Base-by-base conservation (phyloP, 2,113 vertebrate genomes). In the Catagonus wagneri region DNA sequence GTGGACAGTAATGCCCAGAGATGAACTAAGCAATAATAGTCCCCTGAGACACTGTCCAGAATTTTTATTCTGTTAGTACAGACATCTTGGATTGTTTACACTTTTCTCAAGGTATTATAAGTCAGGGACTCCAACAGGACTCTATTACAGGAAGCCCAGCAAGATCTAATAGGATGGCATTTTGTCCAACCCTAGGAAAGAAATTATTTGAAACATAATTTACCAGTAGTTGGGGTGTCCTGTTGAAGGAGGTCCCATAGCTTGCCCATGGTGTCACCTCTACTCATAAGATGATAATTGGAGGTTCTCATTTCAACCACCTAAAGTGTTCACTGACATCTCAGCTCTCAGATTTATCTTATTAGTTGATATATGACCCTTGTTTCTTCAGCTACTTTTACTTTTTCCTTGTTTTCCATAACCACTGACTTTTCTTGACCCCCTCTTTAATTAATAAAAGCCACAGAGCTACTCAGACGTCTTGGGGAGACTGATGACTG, bases 101-200 rank as follows among this genome's bases (percentile, higher is more conserved):
- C 5, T 71, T 80, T 17, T 81, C 54, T 87, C 8, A n/a, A 17
- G 13, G 16, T 71, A 10, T 69, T 76, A 7, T 13, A 76, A 22
- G 8, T 34, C 2, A 63, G 54, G 10, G 16, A 7, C 6, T 32
- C 15, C 20, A 56, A 0, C 11, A 14, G n/a, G 7, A 23, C 9
- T n/a, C 7, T 15, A 0, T 32, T 58, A 13, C 2, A 66, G 50
- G 16, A 15, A 87, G 3, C 2, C 2, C 5, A n/a, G 5, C 9
- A 4, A 32, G 90, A 32, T 12, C 20, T 2, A 85, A 11, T 11
- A 52, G 22, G 7, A 10, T 66, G 25, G 17, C 0, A 60, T 86
- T 65, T 69, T 81, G 25, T 78, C 61, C 72, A 68, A 19, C 5
- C 71, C 13, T 34, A 75, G n/a, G 8, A 84, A 36, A 68, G 2